Evolutionary conservation across 2,113 vertebrate genomes (phyloP), one percentile per base, ranked within the genome.

Genomic region (Tragelaphus scriptus): DNA sequence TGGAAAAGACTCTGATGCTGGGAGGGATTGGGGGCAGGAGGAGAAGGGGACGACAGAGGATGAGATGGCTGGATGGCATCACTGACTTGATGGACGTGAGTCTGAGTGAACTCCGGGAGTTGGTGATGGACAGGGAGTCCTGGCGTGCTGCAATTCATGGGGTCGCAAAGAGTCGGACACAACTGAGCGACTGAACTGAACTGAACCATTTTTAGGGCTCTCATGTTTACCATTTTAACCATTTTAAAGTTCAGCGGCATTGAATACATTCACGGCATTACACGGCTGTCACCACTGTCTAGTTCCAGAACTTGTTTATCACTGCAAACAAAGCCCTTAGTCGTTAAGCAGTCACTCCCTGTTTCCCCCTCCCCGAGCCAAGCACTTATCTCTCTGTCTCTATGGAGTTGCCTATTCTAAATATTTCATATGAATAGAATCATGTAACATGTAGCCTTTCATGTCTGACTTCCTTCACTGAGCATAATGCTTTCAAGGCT

Each of bases 401-500:
- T 13, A 0, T 32, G 89, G 59, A 40, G 55, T 25, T 19, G 49
- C 40, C 13, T 3, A 0, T 49, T 94, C 56, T 71, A 90, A 65
- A 23, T 47, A 2, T 32, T 85, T 84, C 51, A 4, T 7, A 3
- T 15, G 30, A 26, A 7, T 6, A 47, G 49, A 32, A 10, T 47
- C 30, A 0, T 6, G 32, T 10, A 2, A 0, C 3, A 0, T 14
- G 23, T 25, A 56, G 86, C 53, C 56, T 84, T 84, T 53, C 2
- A 3, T 1, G 59, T 58, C 86, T 47, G 80, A 55, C 11, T 95
- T 36, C 47, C 81, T 56, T 58, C 86, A 40, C 10, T 81, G 4
- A 36, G 19, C n/a, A 6, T 19, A 1, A 17, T 2, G 13, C 23
- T 47, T 88, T 32, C 61, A 44, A 5, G 68, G 81, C 30, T 55